Evolutionary conservation across 2,888 invertebrate species (phyloP).

Genomic region (Drosophila mayaguana): DNA sequence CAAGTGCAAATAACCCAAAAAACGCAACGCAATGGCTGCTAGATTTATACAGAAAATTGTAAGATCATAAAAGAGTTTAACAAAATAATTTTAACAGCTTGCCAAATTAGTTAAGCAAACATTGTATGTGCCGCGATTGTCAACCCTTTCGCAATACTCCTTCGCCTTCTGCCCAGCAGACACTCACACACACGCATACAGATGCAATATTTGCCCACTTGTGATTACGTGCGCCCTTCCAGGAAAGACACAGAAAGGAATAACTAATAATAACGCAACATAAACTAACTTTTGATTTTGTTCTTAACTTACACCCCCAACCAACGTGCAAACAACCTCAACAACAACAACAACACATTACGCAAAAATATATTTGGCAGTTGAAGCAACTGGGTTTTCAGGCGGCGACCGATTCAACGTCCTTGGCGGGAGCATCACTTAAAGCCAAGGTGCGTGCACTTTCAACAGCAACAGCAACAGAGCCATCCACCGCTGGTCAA

Average conservation of each 20-base stretch:
- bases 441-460: constrained; percentile 69
- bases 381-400: constrained; percentile 70
- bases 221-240: constrained; percentile 60
- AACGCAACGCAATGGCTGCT: constrained; percentile 82
- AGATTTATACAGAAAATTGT: constrained; percentile 85
- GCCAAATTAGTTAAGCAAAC: constrained; percentile 27
- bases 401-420: constrained; percentile 50
- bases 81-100: constrained; percentile 25
- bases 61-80: constrained; percentile 68
- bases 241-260: constrained; percentile 7
- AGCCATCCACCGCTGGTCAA: not conserved
- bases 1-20: constrained; percentile 65
- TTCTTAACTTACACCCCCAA: constrained; percentile 33
- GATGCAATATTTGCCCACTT: constrained; percentile 30
- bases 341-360: constrained; percentile 60
- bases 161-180: constrained; percentile 1
- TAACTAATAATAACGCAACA: constrained; percentile 21
- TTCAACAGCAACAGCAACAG: constrained; percentile 14
- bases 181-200: not conserved
- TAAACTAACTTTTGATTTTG: constrained; percentile 52
- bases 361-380: constrained; percentile 67
- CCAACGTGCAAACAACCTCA: constrained; percentile 30
- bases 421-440: constrained; percentile 48
- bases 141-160: constrained; percentile 19
- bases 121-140: constrained; percentile 41